Evolutionary conservation across 2,888 invertebrate genomes (phyloP).

Genomic region (Piscicola geometra): DNA sequence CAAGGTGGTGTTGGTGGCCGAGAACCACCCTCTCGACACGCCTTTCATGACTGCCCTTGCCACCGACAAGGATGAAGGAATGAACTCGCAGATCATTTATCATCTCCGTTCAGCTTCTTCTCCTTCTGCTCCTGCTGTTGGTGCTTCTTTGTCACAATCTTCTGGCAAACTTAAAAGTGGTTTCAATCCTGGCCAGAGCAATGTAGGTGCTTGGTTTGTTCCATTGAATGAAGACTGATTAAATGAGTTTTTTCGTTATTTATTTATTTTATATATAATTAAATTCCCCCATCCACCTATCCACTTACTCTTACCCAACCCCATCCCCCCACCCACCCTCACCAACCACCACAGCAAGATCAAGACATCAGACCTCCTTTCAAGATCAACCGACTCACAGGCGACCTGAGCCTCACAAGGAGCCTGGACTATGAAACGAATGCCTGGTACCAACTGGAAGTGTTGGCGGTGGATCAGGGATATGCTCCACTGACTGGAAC

Average conservation of each 20-base stretch:
- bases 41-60: slow-evolving; percentile 44
- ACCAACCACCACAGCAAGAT: neutral
- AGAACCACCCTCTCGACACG: slow-evolving; percentile 43
- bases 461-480: slow-evolving; percentile 39
- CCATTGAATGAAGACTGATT: too few relatives aligned
- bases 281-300: too few relatives aligned
- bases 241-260: too few relatives aligned
- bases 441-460: slow-evolving; percentile 32
- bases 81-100: slow-evolving; percentile 38
- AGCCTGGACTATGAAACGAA: slow-evolving; percentile 31
- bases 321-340: neutral
- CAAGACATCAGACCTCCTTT: slow-evolving; percentile 53
- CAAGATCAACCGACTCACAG: slow-evolving; percentile 24
- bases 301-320: neutral
- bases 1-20: slow-evolving; percentile 43
- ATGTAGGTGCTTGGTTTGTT: too few relatives aligned
- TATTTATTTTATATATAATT: too few relatives aligned
- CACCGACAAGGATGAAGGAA: slow-evolving; percentile 44
- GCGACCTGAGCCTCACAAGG: slow-evolving; percentile 25
- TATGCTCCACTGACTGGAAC: slow-evolving; percentile 32
- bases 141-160: too few relatives aligned
- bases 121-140: too few relatives aligned
- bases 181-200: too few relatives aligned
- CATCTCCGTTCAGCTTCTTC: slow-evolving; percentile 5
- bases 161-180: too few relatives aligned